phyloP scores from a whole-genome alignment of 2,888 invertebrate species.

The Agriopis marginaria region DNA sequence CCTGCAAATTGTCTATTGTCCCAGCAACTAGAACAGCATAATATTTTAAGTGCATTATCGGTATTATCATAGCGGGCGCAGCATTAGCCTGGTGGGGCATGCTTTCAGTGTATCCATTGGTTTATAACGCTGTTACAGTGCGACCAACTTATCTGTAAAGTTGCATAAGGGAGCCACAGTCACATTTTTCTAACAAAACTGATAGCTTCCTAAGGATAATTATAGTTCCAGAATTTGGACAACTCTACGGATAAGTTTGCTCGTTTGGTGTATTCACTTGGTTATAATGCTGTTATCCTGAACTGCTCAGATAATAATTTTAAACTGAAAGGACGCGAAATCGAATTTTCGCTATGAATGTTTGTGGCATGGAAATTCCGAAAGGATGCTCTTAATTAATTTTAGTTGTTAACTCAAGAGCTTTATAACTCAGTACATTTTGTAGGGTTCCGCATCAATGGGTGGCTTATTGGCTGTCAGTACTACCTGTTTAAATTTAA shows the following conservation, averaged over 20 bases:
- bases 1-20: constrained; percentile 55
- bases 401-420: not conserved
- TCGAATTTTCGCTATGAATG: not conserved
- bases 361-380: not conserved
- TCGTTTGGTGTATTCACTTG: constrained; percentile 14
- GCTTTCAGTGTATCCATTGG: constrained; percentile 40
- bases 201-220: too few relatives aligned
- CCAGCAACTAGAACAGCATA: constrained; percentile 54
- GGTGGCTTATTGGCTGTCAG: too few relatives aligned
- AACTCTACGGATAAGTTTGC: not conserved
- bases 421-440: too few relatives aligned
- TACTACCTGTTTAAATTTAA: too few relatives aligned
- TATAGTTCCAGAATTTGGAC: constrained; percentile 1
- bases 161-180: not conserved
- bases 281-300: constrained; percentile 23
- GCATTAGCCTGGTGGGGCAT: constrained; percentile 52
- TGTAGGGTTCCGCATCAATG: too few relatives aligned
- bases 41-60: constrained; percentile 54
- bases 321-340: constrained; percentile 10
- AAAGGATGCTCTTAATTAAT: not conserved
- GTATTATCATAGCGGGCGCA: constrained; percentile 59
- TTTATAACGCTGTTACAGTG: constrained; percentile 1
- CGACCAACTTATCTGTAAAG: not conserved
- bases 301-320: constrained; percentile 18
- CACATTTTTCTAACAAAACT: not conserved